These are phyloP conservation scores for Zaprionus capensis DNA, from an alignment of 1,140 invertebrate genomes.

Conservation along the genomic window DNA sequence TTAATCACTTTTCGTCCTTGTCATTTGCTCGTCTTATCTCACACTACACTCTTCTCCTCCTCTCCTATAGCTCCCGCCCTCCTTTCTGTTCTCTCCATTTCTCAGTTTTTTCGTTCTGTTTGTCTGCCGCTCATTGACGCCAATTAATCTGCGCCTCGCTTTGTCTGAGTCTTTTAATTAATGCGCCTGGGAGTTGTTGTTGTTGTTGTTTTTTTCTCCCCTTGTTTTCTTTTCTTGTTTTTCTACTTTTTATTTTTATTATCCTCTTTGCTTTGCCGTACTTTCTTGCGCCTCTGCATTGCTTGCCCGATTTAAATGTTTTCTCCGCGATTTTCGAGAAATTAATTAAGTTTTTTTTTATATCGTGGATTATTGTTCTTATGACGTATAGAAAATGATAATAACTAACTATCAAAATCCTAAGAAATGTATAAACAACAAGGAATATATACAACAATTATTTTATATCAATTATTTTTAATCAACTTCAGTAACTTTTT, in stretches of 20 bases:
- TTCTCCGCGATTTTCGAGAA: background rate
- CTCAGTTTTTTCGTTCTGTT: slow-evolving; percentile 22
- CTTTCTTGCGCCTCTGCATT: background rate
- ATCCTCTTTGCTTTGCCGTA: slow-evolving; percentile 4
- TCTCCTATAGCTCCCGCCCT: slow-evolving; percentile 23
- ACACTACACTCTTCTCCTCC: background rate
- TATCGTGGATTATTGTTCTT: background rate
- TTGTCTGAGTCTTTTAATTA: slow-evolving; percentile 81
- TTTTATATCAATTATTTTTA: no score
- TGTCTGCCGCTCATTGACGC: slow-evolving; percentile 67
- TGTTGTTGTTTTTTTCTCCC: slow-evolving; percentile 29
- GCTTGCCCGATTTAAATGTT: background rate
- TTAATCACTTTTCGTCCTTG: slow-evolving; percentile 68
- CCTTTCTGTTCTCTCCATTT: background rate
- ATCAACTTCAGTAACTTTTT: no score
- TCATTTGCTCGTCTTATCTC: slow-evolving; percentile 35
- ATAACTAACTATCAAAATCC: background rate
- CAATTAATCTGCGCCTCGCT: slow-evolving; percentile 80
- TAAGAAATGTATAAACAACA: no score
- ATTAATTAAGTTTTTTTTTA: background rate
- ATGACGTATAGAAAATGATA: background rate
- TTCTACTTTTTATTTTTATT: slow-evolving; percentile 23
- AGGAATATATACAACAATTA: no score
- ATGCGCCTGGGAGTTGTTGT: slow-evolving; percentile 70
- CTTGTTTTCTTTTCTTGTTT: slow-evolving; percentile 8